These are phyloP conservation scores for Gymnocheta viridis DNA, from an alignment of 2,888 invertebrate genomes.

Conservation along the genomic window DNA sequence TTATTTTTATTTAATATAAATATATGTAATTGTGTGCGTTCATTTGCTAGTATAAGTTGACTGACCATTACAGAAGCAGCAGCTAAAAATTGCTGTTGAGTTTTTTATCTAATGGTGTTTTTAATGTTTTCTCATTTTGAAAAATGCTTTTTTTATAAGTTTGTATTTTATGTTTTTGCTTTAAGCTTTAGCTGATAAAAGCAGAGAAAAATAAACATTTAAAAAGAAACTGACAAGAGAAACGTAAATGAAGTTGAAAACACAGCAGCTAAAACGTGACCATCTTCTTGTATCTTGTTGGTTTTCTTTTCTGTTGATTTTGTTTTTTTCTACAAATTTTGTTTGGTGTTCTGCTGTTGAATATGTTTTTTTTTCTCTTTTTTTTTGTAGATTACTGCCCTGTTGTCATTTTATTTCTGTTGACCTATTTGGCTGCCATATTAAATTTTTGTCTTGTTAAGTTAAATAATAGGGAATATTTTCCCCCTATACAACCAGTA, in stretches of 20 bases:
- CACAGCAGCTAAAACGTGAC: constrained; percentile 53
- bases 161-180: constrained; percentile 41
- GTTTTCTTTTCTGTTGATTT: neutral
- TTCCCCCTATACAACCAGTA: constrained; percentile 9
- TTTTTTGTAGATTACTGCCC: constrained; percentile 49
- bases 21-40: neutral
- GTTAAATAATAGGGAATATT: constrained; percentile 53
- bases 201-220: constrained; percentile 33
- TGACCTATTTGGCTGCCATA: constrained; percentile 67
- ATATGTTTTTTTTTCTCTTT: neutral
- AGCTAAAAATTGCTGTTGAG: constrained; percentile 24
- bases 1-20: constrained; percentile 1
- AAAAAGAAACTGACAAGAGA: constrained; percentile 40
- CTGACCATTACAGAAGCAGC: constrained; percentile 15
- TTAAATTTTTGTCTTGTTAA: constrained; percentile 68
- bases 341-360: neutral
- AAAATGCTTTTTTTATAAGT: constrained; percentile 45
- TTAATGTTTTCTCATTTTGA: constrained; percentile 26
- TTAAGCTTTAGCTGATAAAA: constrained; percentile 53
- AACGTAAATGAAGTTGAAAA: constrained; percentile 65
- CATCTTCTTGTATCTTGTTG: constrained; percentile 17
- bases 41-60: neutral
- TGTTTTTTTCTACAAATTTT: neutral
- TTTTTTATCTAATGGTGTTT: constrained; percentile 44
- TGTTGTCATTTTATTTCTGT: constrained; percentile 51